Percentiles rank a stretch among this genome's conserved stretches.
Evolutionary conservation across 1,140 invertebrate genomes (phyloP).

Genomic region (Nomia melanderi): DNA sequence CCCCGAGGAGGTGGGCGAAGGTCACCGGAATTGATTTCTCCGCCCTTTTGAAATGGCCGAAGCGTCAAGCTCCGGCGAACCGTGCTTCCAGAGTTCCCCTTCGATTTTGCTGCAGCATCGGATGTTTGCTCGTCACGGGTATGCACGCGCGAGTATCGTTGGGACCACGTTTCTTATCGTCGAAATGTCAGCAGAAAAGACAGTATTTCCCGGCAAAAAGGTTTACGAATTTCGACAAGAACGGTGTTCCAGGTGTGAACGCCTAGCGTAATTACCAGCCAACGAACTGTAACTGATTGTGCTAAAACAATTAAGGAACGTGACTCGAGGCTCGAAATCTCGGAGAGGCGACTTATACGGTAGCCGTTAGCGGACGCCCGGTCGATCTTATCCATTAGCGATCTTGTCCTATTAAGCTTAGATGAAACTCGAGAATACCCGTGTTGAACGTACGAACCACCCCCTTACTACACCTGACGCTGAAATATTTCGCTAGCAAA

Average conservation of each 20-base stretch:
- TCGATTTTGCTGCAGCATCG: conserved; percentile 44
- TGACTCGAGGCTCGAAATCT: conserved; percentile 50
- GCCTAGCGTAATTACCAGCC: conserved; percentile 48
- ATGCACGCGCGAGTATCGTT: neutral
- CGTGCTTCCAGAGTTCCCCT: neutral
- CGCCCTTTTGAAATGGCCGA: conserved; percentile 55
- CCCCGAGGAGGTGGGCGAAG: conserved; percentile 39
- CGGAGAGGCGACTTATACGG: conserved; percentile 25
- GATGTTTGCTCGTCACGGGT: conserved; percentile 59
- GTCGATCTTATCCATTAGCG: conserved; percentile 32
- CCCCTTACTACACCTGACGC: too few species aligned
- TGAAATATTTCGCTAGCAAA: neutral
- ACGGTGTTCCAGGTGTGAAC: neutral
- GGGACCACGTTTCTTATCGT: too few species aligned
- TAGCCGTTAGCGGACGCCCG: conserved; percentile 19
- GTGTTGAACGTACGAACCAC: neutral
- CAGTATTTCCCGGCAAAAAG: conserved; percentile 25
- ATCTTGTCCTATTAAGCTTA: conserved; percentile 54
- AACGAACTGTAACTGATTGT: conserved; percentile 59
- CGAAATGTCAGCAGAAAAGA: conserved; percentile 25
- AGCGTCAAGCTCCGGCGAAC: conserved; percentile 18
- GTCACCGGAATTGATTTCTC: conserved; percentile 60
- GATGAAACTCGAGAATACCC: neutral
- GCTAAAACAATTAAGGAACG: conserved; percentile 60
- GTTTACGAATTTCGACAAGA: conserved; percentile 4